Evolutionary conservation across 2,888 invertebrate species (phyloP).

Genomic region (Apodemia hepburni): DNA sequence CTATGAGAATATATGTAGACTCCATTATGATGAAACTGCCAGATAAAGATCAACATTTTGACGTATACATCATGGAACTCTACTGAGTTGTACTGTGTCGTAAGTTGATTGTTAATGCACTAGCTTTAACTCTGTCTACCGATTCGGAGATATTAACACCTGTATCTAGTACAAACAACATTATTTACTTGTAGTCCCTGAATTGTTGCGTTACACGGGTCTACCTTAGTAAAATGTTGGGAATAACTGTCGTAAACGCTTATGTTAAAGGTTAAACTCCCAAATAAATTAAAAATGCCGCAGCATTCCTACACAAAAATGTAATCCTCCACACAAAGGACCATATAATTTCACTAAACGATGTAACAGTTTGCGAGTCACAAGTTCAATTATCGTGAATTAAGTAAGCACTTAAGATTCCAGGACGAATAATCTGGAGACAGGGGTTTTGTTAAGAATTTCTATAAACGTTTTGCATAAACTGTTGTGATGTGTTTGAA

Average conservation of each 20-base stretch:
- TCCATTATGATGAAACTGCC: no score
- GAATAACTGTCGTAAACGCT: background rate
- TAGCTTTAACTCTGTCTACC: no score
- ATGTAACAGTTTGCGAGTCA: background rate
- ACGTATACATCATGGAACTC: no score
- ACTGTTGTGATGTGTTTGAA: background rate
- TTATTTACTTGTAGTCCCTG: no score
- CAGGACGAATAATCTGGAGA: conserved; percentile 2
- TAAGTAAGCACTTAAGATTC: conserved; percentile 16
- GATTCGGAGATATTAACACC: no score
- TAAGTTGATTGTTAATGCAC: no score
- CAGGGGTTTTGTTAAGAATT: conserved; percentile 9
- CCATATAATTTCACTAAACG: conserved; percentile 10
- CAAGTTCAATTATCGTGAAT: conserved; percentile 16
- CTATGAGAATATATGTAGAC: no score
- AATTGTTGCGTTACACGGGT: background rate
- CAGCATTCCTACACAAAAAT: background rate
- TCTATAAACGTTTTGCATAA: background rate
- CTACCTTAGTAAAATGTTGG: background rate
- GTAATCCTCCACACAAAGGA: conserved; percentile 3
- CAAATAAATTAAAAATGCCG: background rate
- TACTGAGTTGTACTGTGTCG: no score
- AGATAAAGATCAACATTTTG: no score
- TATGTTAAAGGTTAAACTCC: background rate
- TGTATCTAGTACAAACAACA: no score